Percentiles rank a stretch among this genome's conserved stretches.
phyloP scores from a whole-genome alignment of 2,113 vertebrate species.

The Prochilodus magdalenae region DNA sequence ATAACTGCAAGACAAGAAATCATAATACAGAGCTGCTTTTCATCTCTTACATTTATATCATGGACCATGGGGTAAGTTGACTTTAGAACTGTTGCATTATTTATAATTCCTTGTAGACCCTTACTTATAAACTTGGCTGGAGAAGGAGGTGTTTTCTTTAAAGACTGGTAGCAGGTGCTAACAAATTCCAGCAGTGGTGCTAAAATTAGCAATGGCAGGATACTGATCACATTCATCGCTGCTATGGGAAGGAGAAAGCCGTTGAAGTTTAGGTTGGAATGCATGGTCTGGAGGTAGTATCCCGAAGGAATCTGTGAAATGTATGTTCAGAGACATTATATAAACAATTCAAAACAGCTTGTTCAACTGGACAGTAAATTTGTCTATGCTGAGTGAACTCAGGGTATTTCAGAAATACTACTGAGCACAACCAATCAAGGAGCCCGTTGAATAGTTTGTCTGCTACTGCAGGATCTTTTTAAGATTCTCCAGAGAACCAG shows the following conservation, averaged over 20 bases:
- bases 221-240: slow-evolving; percentile 87
- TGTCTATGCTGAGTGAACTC: too few relatives aligned
- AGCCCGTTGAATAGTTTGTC: too few relatives aligned
- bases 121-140: slow-evolving; percentile 83
- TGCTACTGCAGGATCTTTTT: too few relatives aligned
- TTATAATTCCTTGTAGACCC: slow-evolving; percentile 37
- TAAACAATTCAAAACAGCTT: too few relatives aligned
- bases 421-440: too few relatives aligned
- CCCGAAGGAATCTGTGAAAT: slow-evolving; percentile 86
- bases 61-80: background rate
- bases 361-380: too few relatives aligned
- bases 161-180: slow-evolving; percentile 70
- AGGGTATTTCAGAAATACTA: too few relatives aligned
- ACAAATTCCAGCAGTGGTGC: slow-evolving; percentile 84
- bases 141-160: slow-evolving; percentile 68
- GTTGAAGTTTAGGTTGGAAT: slow-evolving; percentile 85
- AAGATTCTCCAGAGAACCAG: too few relatives aligned
- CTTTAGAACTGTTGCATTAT: background rate
- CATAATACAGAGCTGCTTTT: background rate
- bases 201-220: slow-evolving; percentile 84
- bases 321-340: background rate
- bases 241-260: slow-evolving; percentile 85
- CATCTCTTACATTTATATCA: background rate
- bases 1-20: slow-evolving; percentile 71
- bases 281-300: slow-evolving; percentile 93